These are phyloP conservation scores for Pardosa pseudoannulata DNA, from an alignment of 2,888 invertebrate genomes.

Conservation along the genomic window DNA sequence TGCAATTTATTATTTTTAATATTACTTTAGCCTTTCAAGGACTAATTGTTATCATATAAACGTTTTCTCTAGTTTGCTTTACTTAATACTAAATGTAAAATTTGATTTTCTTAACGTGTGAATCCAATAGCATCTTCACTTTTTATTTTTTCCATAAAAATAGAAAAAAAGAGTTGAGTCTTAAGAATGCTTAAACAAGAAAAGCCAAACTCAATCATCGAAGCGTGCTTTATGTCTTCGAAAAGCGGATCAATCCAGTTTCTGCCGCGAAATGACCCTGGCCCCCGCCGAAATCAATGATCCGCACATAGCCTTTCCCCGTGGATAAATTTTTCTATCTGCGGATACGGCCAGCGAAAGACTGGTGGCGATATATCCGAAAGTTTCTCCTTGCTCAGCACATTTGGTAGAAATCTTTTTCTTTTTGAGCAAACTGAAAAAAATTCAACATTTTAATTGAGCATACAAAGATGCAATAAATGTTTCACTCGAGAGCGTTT, in stretches of 20 bases:
- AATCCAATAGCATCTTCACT: background rate
- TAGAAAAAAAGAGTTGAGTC: background rate
- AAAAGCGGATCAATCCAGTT: constrained; percentile 50
- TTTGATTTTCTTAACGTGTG: background rate
- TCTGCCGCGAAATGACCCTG: constrained; percentile 30
- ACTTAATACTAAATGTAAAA: background rate
- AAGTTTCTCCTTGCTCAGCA: background rate
- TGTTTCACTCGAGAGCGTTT: no score
- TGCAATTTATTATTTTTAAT: no score
- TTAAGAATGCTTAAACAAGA: background rate
- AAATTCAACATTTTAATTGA: no score
- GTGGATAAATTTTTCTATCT: constrained; percentile 2
- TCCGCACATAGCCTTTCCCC: constrained; percentile 21
- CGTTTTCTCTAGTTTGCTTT: background rate
- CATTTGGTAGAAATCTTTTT: no score
- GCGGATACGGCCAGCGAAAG: background rate
- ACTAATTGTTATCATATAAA: no score
- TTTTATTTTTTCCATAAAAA: background rate
- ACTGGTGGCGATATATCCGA: background rate
- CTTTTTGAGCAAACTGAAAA: no score
- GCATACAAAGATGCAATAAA: no score
- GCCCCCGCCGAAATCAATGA: constrained; percentile 40
- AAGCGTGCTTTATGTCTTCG: constrained; percentile 41
- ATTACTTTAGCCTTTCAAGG: no score
- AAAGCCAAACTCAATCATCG: constrained; percentile 42